Conservation (phyloP, 1,140 invertebrate genomes). For the honey bee (Apis mellifera) region DNA sequence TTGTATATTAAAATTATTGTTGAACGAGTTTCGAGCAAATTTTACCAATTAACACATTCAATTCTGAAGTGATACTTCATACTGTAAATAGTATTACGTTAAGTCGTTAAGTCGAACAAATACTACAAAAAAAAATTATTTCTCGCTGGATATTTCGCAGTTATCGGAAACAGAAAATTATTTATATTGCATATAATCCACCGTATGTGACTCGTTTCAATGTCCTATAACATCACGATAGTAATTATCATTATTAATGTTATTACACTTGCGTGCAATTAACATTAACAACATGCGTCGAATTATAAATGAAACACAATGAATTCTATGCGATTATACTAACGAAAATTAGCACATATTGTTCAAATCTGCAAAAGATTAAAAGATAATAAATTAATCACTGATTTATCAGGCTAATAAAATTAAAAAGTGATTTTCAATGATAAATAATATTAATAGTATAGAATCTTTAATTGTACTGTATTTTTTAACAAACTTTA, state of each 20-base stretch:
- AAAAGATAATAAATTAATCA: neutral
- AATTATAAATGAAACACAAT: constrained; percentile 16
- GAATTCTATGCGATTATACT: constrained; percentile 7
- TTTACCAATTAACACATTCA: neutral
- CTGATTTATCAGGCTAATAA: neutral
- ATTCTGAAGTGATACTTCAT: neutral
- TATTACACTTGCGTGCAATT: constrained; percentile 10
- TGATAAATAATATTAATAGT: neutral
- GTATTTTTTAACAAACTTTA: neutral
- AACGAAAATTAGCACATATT: constrained; percentile 17
- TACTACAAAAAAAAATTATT: neutral
- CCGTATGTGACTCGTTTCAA: neutral
- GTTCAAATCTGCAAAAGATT: neutral
- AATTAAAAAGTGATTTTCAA: neutral
- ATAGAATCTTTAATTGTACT: no score
- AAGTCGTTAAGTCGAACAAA: neutral
- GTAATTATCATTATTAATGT: constrained; percentile 18
- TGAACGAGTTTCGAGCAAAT: neutral
- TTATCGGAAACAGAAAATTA: constrained; percentile 9
- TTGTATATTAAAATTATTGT: no score
- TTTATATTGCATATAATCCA: neutral
- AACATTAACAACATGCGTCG: constrained; percentile 3
- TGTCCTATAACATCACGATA: constrained; percentile 5
- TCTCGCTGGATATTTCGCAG: neutral
- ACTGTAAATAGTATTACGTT: neutral